Evolutionary conservation across 2,888 invertebrate genomes (phyloP), one percentile per base, ranked within the genome.

Genomic region (Morpho helenor): DNA sequence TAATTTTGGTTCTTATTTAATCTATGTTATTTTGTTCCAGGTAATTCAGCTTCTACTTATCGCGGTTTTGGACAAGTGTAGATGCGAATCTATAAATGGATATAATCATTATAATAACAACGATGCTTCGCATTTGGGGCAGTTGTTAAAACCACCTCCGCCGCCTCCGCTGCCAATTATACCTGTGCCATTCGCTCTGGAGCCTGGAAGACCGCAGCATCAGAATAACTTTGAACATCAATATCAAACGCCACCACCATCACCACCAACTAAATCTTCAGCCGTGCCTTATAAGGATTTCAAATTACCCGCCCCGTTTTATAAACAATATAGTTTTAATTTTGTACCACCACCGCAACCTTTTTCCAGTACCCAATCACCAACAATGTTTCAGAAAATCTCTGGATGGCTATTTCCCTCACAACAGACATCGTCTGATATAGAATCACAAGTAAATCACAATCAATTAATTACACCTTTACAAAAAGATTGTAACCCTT

Each of bases 401-500:
- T 91, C 93, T 41, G 91, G 84, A 47, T 94, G 93, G 94, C 76
- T 94, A 0, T 93, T 92, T 68, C 92, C 94, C 0, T 91, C 92
- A 2, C 86, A 82, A 68, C 83, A 85, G 69, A 75, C 80, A 0
- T 73, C 77, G 64, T 73, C 79, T 57, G 78, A 78, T 16, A 59
- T 66, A 49, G 72, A 73, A 47, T 66, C 74, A 45, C 57, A 60
- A n/a, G 60, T 70, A 44, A 69, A 69, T 59, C 73, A 70, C 58
- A 77, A 62, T 66, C 75, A 73, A 63, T 79, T 74, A 63, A 63
- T 77, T 71, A 72, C 74, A 31, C 81, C 83, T 57, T 75, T 82
- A 49, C 91, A 92, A 64, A 92, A 92, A 72, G 91, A 92, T 64
- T 96, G 96, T 73, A 94, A 95, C 73, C 93, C 95, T 56, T 96